Conservation (phyloP, 1,140 invertebrate genomes). For the Scaptomyza montana region DNA sequence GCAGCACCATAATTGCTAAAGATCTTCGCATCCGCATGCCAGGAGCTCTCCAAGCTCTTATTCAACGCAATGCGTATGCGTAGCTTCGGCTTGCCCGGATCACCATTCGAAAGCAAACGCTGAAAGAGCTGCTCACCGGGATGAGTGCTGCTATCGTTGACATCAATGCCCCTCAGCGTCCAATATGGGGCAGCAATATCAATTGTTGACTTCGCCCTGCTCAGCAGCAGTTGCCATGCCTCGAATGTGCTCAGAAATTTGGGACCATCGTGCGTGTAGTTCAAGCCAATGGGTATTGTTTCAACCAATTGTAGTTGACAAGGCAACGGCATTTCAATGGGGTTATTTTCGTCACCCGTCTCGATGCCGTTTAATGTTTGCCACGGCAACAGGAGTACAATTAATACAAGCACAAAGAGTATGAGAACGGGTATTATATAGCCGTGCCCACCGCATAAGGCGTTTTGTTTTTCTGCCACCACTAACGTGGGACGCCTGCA, state of each 20-base stretch:
- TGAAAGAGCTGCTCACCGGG: slow-evolving; percentile 91
- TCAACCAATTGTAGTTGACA: slow-evolving; percentile 90
- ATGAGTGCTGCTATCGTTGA: slow-evolving; percentile 90
- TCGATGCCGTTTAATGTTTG: slow-evolving; percentile 56
- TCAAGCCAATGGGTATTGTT: slow-evolving; percentile 93
- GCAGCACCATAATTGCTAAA: slow-evolving; percentile 86
- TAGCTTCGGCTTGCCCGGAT: slow-evolving; percentile 84
- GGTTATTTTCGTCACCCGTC: slow-evolving; percentile 23
- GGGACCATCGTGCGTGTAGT: slow-evolving; percentile 87
- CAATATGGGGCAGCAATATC: slow-evolving; percentile 94
- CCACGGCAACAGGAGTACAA: slow-evolving; percentile 70
- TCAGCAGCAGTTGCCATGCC: slow-evolving; percentile 91
- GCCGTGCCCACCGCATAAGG: slow-evolving; percentile 47
- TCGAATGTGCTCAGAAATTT: slow-evolving; percentile 89
- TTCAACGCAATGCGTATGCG: slow-evolving; percentile 90
- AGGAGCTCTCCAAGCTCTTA: slow-evolving; percentile 58
- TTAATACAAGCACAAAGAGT: slow-evolving; percentile 64
- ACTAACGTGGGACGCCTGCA: slow-evolving; percentile 47
- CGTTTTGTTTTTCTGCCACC: slow-evolving; percentile 20
- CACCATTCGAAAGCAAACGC: slow-evolving; percentile 86
- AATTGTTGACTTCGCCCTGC: slow-evolving; percentile 89
- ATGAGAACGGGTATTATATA: slow-evolving; percentile 69
- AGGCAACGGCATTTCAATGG: slow-evolving; percentile 59
- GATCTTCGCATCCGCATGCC: slow-evolving; percentile 67
- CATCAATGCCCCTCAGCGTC: slow-evolving; percentile 91